Conservation (phyloP, 2,113 vertebrate genomes). For the Nasalis larvatus region DNA sequence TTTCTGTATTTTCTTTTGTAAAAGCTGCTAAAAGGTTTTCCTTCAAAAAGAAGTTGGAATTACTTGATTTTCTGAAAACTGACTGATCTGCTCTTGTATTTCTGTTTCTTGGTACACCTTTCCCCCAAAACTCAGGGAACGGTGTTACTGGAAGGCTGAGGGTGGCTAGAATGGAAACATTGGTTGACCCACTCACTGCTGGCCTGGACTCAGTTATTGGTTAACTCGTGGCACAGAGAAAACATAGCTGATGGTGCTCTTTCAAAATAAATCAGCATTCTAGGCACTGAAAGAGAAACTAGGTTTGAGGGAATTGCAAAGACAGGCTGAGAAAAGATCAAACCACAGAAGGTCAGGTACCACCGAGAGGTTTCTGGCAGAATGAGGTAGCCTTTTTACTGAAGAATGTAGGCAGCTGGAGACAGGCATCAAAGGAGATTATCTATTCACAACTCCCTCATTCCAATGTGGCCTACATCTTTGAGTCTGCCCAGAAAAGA, state of each 20-base stretch:
- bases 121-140: neutral
- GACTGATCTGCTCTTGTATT: neutral
- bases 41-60: neutral
- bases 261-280: conserved; percentile 62
- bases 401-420: conserved; percentile 33
- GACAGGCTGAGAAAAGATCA: conserved; percentile 60
- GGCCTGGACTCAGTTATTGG: neutral
- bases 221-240: neutral
- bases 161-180: neutral
- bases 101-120: neutral
- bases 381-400: conserved; percentile 27
- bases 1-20: neutral
- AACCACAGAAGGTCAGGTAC: conserved; percentile 61
- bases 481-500: neutral
- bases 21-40: neutral
- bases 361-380: conserved; percentile 49
- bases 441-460: neutral
- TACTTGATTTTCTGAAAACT: neutral
- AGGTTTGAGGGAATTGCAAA: conserved; percentile 42
- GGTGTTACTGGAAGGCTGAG: neutral
- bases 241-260: neutral
- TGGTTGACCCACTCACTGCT: neutral
- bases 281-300: conserved; percentile 20
- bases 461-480: neutral
- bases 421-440: conserved; percentile 18